Evolutionary conservation across 2,888 invertebrate species (phyloP).

Genomic region (Miltochrista miniata): DNA sequence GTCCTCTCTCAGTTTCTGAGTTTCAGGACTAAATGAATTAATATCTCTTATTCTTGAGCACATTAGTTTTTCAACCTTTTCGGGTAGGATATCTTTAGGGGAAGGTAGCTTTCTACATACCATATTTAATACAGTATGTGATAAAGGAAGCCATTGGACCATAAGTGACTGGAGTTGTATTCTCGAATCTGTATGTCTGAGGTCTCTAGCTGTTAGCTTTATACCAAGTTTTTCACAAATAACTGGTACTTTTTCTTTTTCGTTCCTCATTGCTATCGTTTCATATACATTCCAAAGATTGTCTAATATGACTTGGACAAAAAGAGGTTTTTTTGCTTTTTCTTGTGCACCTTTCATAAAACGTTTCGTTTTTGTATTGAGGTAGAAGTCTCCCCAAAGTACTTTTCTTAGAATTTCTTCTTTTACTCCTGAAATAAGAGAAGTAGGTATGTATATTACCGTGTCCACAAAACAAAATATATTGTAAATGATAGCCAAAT

Average conservation of each 20-base stretch:
- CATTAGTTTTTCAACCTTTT: slow-evolving; percentile 92
- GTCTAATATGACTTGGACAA: slow-evolving; percentile 95
- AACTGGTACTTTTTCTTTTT: slow-evolving; percentile 87
- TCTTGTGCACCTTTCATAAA: slow-evolving; percentile 95
- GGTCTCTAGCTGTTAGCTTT: slow-evolving; percentile 89
- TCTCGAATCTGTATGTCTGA: slow-evolving; percentile 90
- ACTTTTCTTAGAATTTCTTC: slow-evolving; percentile 89
- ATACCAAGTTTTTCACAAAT: slow-evolving; percentile 91
- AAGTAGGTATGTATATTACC: background rate
- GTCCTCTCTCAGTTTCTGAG: slow-evolving; percentile 87
- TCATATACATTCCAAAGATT: slow-evolving; percentile 96
- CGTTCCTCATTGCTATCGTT: slow-evolving; percentile 89
- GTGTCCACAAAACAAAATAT: background rate
- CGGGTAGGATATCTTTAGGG: slow-evolving; percentile 88
- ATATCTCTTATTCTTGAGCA: slow-evolving; percentile 88
- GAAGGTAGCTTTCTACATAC: slow-evolving; percentile 92
- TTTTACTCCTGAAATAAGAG: slow-evolving; percentile 84
- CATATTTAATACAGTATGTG: slow-evolving; percentile 91
- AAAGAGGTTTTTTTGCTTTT: slow-evolving; percentile 95
- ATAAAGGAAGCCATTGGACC: slow-evolving; percentile 95
- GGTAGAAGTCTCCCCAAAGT: slow-evolving; percentile 97
- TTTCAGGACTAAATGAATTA: slow-evolving; percentile 86
- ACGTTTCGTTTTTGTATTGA: slow-evolving; percentile 92
- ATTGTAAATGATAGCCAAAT: no score
- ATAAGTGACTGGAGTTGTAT: slow-evolving; percentile 92